A percentile compares a stretch with the other conserved stretches of the same genome.
Conservation (phyloP, 2,113 vertebrate genomes). For the Halichoeres trimaculatus region DNA sequence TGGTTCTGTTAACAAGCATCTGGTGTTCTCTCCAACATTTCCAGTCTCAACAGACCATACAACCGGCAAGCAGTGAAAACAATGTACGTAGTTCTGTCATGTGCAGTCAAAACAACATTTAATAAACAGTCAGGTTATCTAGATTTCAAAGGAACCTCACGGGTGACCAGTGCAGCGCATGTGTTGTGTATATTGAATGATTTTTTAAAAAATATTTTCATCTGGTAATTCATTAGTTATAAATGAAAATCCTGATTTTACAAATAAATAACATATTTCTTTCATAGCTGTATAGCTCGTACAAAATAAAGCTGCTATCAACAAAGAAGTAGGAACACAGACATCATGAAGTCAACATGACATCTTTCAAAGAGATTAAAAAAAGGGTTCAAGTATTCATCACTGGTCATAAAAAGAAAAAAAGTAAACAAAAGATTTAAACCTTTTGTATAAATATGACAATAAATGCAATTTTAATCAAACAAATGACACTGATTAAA, state of each 20-base stretch:
- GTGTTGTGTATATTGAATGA: too few relatives aligned
- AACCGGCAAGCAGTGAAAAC: conserved; percentile 4
- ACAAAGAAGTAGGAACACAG: conserved; percentile 21
- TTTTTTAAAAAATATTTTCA: too few relatives aligned
- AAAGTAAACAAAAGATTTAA: background rate
- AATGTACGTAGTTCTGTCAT: background rate
- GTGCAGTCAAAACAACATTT: background rate
- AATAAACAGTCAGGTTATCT: background rate
- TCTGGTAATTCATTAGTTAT: background rate
- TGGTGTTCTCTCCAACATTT: background rate
- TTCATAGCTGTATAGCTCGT: conserved; percentile 14
- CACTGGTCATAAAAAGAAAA: too few relatives aligned
- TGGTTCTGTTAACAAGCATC: conserved; percentile 4
- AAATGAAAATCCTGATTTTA: conserved; percentile 5
- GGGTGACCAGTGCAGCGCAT: background rate
- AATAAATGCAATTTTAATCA: background rate
- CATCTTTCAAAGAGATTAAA: conserved; percentile 14
- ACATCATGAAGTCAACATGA: conserved; percentile 26
- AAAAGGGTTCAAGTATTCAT: conserved; percentile 59
- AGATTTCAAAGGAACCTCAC: background rate
- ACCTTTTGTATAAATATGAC: background rate
- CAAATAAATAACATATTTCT: conserved; percentile 26
- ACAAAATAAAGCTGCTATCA: conserved; percentile 21
- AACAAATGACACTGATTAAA: conserved; percentile 23
- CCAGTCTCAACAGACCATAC: background rate